Evolutionary conservation across 2,888 invertebrate species (phyloP).

Genomic region (Epistrophe grossulariae): DNA sequence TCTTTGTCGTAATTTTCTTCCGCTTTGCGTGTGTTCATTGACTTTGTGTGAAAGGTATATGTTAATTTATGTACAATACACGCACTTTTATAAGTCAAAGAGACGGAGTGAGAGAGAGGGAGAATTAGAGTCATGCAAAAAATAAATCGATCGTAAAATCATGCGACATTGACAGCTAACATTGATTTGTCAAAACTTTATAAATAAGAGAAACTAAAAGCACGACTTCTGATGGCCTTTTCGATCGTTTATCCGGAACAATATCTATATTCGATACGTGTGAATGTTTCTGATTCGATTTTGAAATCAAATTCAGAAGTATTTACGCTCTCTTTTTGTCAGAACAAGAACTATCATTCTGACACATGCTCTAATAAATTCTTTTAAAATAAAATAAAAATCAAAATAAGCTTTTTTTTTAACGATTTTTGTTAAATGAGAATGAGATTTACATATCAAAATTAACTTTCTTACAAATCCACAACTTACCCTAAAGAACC

Average conservation of each 20-base stretch:
- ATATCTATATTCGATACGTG: too few relatives aligned
- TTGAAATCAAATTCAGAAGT: too few relatives aligned
- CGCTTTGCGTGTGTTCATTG: constrained; percentile 30
- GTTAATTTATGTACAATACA: constrained; percentile 16
- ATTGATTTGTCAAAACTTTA: not conserved
- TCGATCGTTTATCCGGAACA: too few relatives aligned
- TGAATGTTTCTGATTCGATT: too few relatives aligned
- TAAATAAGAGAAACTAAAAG: not conserved
- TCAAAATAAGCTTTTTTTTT: too few relatives aligned
- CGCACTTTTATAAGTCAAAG: not conserved
- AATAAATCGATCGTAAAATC: not conserved
- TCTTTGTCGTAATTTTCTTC: constrained; percentile 20
- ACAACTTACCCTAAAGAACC: not conserved
- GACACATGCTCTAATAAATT: too few relatives aligned
- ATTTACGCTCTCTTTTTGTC: too few relatives aligned
- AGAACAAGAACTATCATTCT: too few relatives aligned
- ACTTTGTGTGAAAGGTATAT: not conserved
- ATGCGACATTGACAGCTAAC: constrained; percentile 11
- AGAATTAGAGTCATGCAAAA: not conserved
- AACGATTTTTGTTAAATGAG: not conserved
- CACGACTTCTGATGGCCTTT: not conserved
- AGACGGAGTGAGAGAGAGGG: not conserved
- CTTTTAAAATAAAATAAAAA: too few relatives aligned
- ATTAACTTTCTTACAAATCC: not conserved
- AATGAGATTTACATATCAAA: not conserved